Base-by-base conservation (phyloP, 2,113 vertebrate genomes). In the Callipepla californica region DNA sequence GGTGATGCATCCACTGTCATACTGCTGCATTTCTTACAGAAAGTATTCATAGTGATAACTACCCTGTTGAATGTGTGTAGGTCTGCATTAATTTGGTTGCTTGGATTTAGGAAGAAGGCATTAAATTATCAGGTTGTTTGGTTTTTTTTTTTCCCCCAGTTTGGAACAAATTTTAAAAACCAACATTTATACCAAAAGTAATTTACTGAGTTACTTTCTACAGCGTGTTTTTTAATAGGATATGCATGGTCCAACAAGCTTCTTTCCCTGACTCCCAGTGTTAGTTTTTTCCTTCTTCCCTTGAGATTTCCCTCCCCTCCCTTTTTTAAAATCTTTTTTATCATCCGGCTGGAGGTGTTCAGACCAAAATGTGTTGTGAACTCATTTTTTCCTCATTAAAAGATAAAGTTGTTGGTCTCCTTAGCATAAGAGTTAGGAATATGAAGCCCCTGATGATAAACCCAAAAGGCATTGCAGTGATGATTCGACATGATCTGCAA, bases 1-100 rank as follows among this genome's bases (percentile, higher is more conserved):
- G 78, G 61, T 53, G 76, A 80, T 91, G 83, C 1, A 26, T 92
- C 57, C 53, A 44, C 75, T 85, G 87, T 84, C 85, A 66, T 45
- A 75, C 68, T 95, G 70, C 65, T 88, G 19, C 65, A 40, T 92
- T 78, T 93, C 79, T 63, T 55, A 63, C 26, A 89, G 91, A 94
- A 96, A 96, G 95, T 94, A 92, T 79, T 79, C 55, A 83, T 92
- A 79, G 87, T 23, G 45, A 75, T 65, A 48, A 48, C 90, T 82
- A 90, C 57, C 76, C 92, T 85, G 63, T 91, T 83, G 68, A 84
- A 55, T 83, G 85, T 68, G 6, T 28, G 66, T 79, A 67, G 68
- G 85, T 12, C 36, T 63, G 80, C 72, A 48, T 79, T 69, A 36
- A 66, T 72, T 88, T 76, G 13, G 22, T 78, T 75, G 47, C 87